Base-by-base conservation (phyloP, 2,888 invertebrate genomes). In the Ephialtes manifestator region DNA sequence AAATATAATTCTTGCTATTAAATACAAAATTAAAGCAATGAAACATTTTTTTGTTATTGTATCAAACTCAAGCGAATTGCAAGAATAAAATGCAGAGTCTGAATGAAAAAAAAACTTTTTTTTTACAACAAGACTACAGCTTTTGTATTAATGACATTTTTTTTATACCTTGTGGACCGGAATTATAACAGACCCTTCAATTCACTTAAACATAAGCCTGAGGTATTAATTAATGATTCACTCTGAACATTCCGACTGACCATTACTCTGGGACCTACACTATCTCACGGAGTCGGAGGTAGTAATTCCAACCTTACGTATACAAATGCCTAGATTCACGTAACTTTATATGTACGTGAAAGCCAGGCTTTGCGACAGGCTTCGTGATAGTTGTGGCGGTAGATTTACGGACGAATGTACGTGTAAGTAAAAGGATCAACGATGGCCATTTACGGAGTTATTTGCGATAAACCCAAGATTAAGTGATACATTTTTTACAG, bases 181-280 rank as follows among this genome's bases (percentile, higher is more conserved):
- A 31, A n/a, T 60, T 31, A 31, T n/a, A 35, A 15, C 28, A 13
- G 35, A 60, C 15, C 63, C n/a, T 7, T 5, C 10, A 60, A 65
- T 65, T 46, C 15, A 20, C 24, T 67, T 46, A 43, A 46, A 67
- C 13, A 46, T 46, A 39, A 46, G 67, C 46, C 24, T 13, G 24
- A 46, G 46, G 70, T 51, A 63, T 65, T 63, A 51, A 83, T 79
- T 83, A 74, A 83, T 79, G 48, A 77, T 78, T 63, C 74, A 28
- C 68, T 63, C 31, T 31, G 71, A 58, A 13, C 46, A 31, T 11
- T 20, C 51, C 53, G 39, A 63, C 74, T 55, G n/a, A 72, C 71
- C 76, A 76, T 82, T 81, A 76, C 18, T 70, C 63, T 81, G 20
- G 39, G 35, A 5, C 68, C 63, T 39, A 18, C 35, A n/a, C 7